These are phyloP conservation scores for Pygoscelis adeliae DNA, from an alignment of 2,113 vertebrate genomes.

Conservation along the genomic window DNA sequence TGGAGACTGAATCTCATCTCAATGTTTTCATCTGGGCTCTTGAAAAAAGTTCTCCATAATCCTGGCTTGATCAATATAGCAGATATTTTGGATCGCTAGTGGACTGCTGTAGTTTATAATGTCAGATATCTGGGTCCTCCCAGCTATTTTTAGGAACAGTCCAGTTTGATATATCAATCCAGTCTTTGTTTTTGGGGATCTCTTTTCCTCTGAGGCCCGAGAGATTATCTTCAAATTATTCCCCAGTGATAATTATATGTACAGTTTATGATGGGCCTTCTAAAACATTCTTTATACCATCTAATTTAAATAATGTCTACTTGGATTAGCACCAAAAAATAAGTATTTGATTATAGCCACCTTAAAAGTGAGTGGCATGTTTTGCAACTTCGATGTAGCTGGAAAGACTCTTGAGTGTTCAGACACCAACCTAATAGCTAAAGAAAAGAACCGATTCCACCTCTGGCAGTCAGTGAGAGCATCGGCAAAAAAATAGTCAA, in stretches of 20 bases:
- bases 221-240: background rate
- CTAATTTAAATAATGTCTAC: background rate
- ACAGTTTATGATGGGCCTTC: background rate
- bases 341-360: background rate
- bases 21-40: background rate
- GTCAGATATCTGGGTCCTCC: background rate
- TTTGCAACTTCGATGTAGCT: background rate
- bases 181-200: background rate
- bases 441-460: background rate
- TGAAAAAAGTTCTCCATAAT: background rate
- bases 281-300: background rate
- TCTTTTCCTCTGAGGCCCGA: background rate
- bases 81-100: background rate
- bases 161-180: background rate
- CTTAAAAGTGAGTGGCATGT: background rate
- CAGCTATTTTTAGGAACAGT: background rate
- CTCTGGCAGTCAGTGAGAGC: background rate
- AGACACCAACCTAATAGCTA: background rate
- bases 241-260: background rate
- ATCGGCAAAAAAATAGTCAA: background rate
- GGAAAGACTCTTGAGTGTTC: background rate
- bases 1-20: background rate
- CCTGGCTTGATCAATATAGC: background rate
- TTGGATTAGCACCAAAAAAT: background rate
- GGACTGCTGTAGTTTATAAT: background rate